A percentile compares a stretch with the other conserved stretches of the same genome.
Evolutionary conservation across 1,140 invertebrate genomes (phyloP).

Genomic region (Pseudobourletiella spinata): DNA sequence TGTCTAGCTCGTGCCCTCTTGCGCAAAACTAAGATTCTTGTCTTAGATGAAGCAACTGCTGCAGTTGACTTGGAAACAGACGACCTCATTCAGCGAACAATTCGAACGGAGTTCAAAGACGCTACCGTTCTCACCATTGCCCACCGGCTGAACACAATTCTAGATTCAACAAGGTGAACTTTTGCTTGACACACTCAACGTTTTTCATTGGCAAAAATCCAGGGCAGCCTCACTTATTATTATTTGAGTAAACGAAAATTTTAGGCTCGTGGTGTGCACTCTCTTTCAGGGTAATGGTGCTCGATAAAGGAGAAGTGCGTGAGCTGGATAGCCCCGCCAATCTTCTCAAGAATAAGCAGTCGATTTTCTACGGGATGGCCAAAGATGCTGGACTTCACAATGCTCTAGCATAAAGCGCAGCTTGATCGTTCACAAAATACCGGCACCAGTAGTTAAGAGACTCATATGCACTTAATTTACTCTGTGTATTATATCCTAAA

Average conservation of each 20-base stretch:
- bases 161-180: slow-evolving; percentile 72
- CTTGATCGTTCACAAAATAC: background rate
- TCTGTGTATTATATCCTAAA: background rate
- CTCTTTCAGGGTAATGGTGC: slow-evolving; percentile 48
- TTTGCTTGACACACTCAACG: background rate
- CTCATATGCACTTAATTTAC: too few relatives aligned
- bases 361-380: slow-evolving; percentile 51
- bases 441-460: too few relatives aligned
- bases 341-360: slow-evolving; percentile 45
- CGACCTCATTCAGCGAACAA: slow-evolving; percentile 65
- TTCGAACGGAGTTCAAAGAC: slow-evolving; percentile 73
- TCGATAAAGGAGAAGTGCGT: slow-evolving; percentile 46
- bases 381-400: slow-evolving; percentile 45
- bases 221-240: background rate
- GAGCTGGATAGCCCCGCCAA: slow-evolving; percentile 43
- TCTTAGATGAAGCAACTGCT: slow-evolving; percentile 69
- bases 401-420: too few relatives aligned
- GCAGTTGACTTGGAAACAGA: slow-evolving; percentile 48
- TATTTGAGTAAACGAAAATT: too few relatives aligned
- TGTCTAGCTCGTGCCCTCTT: slow-evolving; percentile 79
- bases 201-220: background rate
- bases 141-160: slow-evolving; percentile 86
- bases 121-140: slow-evolving; percentile 91
- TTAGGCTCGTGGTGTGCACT: too few relatives aligned
- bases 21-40: slow-evolving; percentile 79